phyloP scores from a whole-genome alignment of 1,140 invertebrate species.

The Temnothorax longispinosus region DNA sequence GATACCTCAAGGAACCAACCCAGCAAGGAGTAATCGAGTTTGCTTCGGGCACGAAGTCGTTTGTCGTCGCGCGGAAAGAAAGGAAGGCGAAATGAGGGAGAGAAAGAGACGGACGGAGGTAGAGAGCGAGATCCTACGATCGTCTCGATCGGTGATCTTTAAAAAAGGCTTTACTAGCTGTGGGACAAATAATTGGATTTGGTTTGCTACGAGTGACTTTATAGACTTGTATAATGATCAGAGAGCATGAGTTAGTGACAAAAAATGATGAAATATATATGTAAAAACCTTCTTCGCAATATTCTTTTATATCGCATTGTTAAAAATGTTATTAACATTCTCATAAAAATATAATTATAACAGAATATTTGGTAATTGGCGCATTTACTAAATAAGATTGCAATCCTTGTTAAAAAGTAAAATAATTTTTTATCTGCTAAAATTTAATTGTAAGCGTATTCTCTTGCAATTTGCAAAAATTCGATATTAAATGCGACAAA shows the following conservation, averaged over 20 bases:
- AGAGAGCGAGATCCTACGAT: conserved; percentile 13
- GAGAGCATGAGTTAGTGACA: background rate
- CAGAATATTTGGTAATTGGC: background rate
- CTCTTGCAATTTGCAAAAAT: background rate
- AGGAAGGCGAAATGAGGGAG: background rate
- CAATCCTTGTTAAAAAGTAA: background rate
- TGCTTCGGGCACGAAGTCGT: conserved; percentile 61
- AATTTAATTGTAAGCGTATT: background rate
- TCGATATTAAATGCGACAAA: background rate
- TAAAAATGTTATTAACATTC: background rate
- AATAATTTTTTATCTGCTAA: background rate
- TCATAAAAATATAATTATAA: conserved; percentile 9
- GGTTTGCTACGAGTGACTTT: conserved; percentile 9
- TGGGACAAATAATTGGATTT: conserved; percentile 57
- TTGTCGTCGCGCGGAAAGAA: conserved; percentile 61
- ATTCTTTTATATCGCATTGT: background rate
- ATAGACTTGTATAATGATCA: conserved; percentile 38
- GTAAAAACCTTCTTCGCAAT: background rate
- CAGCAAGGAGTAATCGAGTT: conserved; percentile 68
- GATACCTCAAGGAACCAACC: conserved; percentile 56
- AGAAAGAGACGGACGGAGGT: background rate
- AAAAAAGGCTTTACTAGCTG: conserved; percentile 23
- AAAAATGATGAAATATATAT: background rate
- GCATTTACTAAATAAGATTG: background rate
- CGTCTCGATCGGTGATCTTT: conserved; percentile 47